A percentile compares a stretch with the other conserved stretches of the same genome.
Evolutionary conservation across 2,888 invertebrate species (phyloP).

Genomic region (Mesochorus sp.): DNA sequence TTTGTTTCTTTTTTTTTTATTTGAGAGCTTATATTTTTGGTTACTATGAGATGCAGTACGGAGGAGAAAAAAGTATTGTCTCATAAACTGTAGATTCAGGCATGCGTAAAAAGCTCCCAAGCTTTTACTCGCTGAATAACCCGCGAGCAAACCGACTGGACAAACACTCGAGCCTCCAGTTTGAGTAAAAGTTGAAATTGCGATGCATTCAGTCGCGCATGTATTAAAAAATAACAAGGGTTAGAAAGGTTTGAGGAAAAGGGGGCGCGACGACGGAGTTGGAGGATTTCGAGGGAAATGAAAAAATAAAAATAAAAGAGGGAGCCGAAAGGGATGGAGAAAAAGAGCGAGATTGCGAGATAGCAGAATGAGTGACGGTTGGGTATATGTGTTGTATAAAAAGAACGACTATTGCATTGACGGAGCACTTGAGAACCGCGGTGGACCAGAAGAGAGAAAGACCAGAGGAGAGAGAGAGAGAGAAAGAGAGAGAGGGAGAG

Average conservation of each 20-base stretch:
- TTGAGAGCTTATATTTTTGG: too few relatives aligned
- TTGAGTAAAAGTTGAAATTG: slow-evolving; percentile 36
- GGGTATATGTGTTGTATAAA: slow-evolving; percentile 5
- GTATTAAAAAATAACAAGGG: slow-evolving; percentile 4
- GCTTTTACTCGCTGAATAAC: background rate
- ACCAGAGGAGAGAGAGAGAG: too few relatives aligned
- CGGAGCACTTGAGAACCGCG: slow-evolving; percentile 47
- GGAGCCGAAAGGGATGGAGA: background rate
- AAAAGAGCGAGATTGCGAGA: slow-evolving; percentile 6
- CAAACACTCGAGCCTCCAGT: slow-evolving; percentile 1
- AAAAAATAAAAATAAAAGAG: slow-evolving; percentile 2
- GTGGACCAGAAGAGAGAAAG: too few relatives aligned
- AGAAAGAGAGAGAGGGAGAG: too few relatives aligned
- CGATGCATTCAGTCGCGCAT: slow-evolving; percentile 13
- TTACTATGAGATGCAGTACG: too few relatives aligned
- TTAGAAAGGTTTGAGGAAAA: background rate
- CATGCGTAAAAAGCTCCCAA: background rate
- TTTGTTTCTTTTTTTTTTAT: too few relatives aligned
- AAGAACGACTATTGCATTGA: slow-evolving; percentile 51
- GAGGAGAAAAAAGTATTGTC: too few relatives aligned
- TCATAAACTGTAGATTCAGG: background rate
- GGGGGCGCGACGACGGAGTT: background rate
- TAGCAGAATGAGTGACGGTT: slow-evolving; percentile 27
- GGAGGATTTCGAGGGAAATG: background rate
- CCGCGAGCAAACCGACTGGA: background rate